Evolutionary conservation across 2,888 invertebrate genomes (phyloP), one percentile per base, ranked within the genome.

Genomic region (Athripsodes cinereus): DNA sequence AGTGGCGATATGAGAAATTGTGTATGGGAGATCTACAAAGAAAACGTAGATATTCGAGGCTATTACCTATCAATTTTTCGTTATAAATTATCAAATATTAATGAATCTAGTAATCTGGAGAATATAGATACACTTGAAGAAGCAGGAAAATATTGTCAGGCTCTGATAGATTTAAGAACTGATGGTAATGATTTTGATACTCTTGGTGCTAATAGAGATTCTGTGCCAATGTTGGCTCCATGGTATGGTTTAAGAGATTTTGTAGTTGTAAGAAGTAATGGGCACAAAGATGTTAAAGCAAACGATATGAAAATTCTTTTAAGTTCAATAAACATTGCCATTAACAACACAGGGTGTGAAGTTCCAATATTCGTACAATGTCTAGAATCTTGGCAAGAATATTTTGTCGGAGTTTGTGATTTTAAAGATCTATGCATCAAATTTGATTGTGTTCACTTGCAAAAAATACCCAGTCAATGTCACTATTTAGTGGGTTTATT

Each of bases 351-450:
- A 11, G 84, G 84, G 68, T 90, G 90, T 69, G 83, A 86, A 61
- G 79, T 93, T 62, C 95, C 97, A 20, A 79, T 92, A 20, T 94
- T 97, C 74, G 82, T 96, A 21, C 94, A 95, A 76, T 84, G 92
- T 21, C 81, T 88, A 66, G 88, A 90, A 69, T 83, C 83, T 64
- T 89, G 89, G 85, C 89, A 93, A 68, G 84, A 87, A 54, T 85
- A 86, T 68, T 93, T 85, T 70, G 71, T 87, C 53, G 97, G 97
- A 6, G 83, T 92, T 8, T 88, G 87, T 67, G 85, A 92, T 69
- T 85, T 86, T 20, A 85, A 83, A 66, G 88, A 89, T 50, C 79
- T 86, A 47, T 82, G 89, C 65, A 86, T 89, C n/a, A 87, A 87
- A 69, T 95, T 92, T 72, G 92, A 96, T 69, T 91, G 94, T 79